Evolutionary conservation across 2,113 vertebrate genomes (phyloP), one percentile per base, ranked within the genome.

Genomic region (Catharus fuscescens): DNA sequence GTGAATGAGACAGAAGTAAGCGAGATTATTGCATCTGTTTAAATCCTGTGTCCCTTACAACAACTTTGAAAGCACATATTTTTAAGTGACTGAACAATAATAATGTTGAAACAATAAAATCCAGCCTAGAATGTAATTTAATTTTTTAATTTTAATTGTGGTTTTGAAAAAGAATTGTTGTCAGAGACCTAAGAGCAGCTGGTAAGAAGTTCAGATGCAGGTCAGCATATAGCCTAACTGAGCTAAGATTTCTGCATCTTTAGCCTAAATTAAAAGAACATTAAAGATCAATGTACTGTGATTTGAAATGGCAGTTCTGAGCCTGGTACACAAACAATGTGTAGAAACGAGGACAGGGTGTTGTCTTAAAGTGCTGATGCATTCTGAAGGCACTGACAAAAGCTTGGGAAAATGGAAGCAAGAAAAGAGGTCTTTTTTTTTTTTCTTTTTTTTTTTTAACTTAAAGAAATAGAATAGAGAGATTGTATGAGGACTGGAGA

Each of bases 291-390:
- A 93, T 92, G 97, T 95, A 67, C 83, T 97, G 62, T 98, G 97
- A 98, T 98, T 92, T 45, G 95, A 98, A 96, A 96, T 98, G 98
- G 97, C 97, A 98, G 97, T 79, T 97, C 91, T 91, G 95, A 97
- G 93, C 77, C 87, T 94, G 64, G 96, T 95, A 95, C 95, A 97
- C 95, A 97, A 97, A 97, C 93, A 95, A 79, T 40, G 78, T 91
- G 91, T 81, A 93, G 95, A 96, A 97, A 97, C 9, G 31, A 92
- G 93, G 97, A 97, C 97, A 98, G 94, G 92, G 96, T 98, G 97
- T 86, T 97, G 85, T 95, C 65, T 93, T 87, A 94, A 48, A 92
- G 92, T 97, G 87, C 59, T 97, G 97, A 98, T 98, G 80, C n/a
- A 89, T 96, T 97, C 60, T 97, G 98, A 98, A 98, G 97, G 97